A percentile compares a stretch with the other conserved stretches of the same genome.
These are phyloP conservation scores for Shargacucullia verbasci DNA, from an alignment of 2,888 invertebrate species.

Conservation along the genomic window DNA sequence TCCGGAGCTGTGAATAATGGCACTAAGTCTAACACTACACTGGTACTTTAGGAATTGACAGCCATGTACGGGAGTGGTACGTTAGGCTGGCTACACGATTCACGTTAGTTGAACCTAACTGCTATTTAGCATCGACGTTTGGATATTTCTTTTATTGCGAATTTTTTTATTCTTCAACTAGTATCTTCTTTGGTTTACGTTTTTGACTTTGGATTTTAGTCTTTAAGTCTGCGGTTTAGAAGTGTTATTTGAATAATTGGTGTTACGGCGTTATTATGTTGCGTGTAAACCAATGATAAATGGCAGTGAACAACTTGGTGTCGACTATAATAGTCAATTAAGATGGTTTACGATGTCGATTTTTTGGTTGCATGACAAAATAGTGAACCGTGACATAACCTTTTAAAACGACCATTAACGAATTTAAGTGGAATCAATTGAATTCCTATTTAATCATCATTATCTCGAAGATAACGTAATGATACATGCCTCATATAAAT, in stretches of 20 bases:
- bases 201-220: background rate
- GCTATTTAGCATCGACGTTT: constrained; percentile 45
- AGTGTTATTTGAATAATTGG: constrained; percentile 5
- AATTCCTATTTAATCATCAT: background rate
- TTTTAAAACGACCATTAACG: background rate
- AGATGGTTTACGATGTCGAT: constrained; percentile 21
- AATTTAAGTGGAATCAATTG: background rate
- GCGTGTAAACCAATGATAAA: constrained; percentile 23
- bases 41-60: constrained; percentile 54
- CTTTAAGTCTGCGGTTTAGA: constrained; percentile 8
- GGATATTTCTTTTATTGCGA: constrained; percentile 44
- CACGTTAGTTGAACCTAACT: constrained; percentile 27
- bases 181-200: constrained; percentile 9
- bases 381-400: background rate
- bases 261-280: constrained; percentile 4
- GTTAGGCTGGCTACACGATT: constrained; percentile 40
- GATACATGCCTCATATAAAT: no score
- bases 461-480: background rate
- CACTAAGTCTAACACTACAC: constrained; percentile 39
- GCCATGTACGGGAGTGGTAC: constrained; percentile 47
- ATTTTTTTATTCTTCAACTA: constrained; percentile 13
- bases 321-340: constrained; percentile 27
- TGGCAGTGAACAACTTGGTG: constrained; percentile 13
- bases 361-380: constrained; percentile 15
- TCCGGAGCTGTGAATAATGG: constrained; percentile 70